A percentile compares a stretch with the other conserved stretches of the same genome.
Evolutionary conservation across 1,140 invertebrate species (phyloP).

Genomic region (Brachionus plicatilis): DNA sequence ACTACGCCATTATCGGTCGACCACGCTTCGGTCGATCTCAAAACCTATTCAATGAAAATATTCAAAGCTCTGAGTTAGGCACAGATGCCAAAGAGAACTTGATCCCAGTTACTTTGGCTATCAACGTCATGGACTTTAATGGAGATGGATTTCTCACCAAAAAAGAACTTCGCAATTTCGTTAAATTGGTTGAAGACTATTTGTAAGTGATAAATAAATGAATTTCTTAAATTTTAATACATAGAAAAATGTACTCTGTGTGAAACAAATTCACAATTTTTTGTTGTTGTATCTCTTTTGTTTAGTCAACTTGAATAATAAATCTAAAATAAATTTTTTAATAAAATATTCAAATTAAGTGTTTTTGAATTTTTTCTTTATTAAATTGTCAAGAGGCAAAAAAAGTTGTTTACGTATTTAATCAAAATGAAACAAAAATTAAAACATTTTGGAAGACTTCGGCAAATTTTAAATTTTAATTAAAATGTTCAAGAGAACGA

Average conservation of each 20-base stretch:
- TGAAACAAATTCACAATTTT: not conserved
- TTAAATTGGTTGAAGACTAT: conserved; percentile 1
- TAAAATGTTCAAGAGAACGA: not conserved
- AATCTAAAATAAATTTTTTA: not conserved
- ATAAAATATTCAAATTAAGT: not conserved
- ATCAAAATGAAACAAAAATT: not conserved
- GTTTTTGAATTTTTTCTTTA: not conserved
- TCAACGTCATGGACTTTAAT: conserved; percentile 12
- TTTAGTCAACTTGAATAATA: not conserved
- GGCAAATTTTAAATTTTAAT: not conserved
- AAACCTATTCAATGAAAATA: conserved; percentile 18
- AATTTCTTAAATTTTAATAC: not conserved
- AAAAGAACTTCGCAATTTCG: conserved; percentile 12
- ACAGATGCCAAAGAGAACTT: not conserved
- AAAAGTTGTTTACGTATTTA: not conserved
- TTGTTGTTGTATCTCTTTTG: not conserved
- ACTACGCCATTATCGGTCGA: conserved; percentile 39
- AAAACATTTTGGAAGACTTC: not conserved
- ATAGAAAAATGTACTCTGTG: not conserved
- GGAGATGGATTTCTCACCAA: conserved; percentile 1
- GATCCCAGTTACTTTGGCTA: not conserved
- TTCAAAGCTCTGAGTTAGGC: not conserved
- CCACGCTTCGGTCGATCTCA: conserved; percentile 35
- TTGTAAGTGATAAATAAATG: not conserved
- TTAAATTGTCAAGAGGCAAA: not conserved